Conservation (phyloP, 2,888 invertebrate species). For the Parthenolecanium corni region DNA sequence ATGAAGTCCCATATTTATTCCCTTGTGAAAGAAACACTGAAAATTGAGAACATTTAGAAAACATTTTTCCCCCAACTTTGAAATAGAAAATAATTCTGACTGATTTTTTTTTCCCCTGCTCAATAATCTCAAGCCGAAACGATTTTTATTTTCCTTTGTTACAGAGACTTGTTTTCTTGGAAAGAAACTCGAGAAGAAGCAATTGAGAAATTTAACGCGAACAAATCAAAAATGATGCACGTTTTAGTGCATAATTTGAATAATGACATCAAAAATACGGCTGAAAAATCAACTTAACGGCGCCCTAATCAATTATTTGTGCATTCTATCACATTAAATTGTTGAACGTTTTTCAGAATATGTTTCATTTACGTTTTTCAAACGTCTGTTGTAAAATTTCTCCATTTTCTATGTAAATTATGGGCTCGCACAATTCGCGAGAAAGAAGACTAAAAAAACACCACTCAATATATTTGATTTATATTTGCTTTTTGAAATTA, state of each 20-base stretch:
- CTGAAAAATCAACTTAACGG: not conserved
- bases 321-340: too few species aligned
- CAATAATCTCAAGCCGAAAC: not conserved
- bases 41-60: not conserved
- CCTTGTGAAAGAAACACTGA: not conserved
- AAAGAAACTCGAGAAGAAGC: slow-evolving; percentile 54
- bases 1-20: not conserved
- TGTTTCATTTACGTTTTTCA: too few species aligned
- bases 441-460: too few species aligned
- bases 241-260: slow-evolving; percentile 39
- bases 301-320: too few species aligned
- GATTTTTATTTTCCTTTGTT: slow-evolving; percentile 31
- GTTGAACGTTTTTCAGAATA: too few species aligned
- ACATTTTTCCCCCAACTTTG: not conserved
- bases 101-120: not conserved
- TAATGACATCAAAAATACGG: slow-evolving; percentile 10
- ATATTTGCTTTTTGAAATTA: too few species aligned
- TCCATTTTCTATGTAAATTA: too few species aligned
- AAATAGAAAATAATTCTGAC: too few species aligned
- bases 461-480: too few species aligned
- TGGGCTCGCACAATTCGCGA: too few species aligned
- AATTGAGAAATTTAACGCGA: slow-evolving; percentile 57
- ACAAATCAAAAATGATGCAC: slow-evolving; percentile 70
- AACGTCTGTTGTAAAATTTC: too few species aligned
- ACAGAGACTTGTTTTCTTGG: slow-evolving; percentile 65